Conservation (phyloP, 53 echinoderm and acorn worm species). For the Stichopus horrens region DNA sequence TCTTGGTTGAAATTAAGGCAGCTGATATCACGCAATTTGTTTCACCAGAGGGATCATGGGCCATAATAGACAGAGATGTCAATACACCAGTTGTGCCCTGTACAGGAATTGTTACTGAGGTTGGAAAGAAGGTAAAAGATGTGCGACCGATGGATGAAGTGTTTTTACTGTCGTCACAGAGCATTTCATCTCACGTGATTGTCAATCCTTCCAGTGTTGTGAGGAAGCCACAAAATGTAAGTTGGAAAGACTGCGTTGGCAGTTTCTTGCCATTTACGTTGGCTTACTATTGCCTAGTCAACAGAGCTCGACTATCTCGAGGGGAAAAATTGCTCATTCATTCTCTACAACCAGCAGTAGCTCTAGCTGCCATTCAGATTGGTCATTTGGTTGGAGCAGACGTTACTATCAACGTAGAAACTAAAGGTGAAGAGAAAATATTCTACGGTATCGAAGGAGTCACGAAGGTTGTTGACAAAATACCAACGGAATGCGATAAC, state of each 20-base stretch:
- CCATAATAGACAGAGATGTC: neutral
- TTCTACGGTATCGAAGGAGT: slow-evolving; percentile 44
- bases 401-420: slow-evolving; percentile 57
- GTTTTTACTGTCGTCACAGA: slow-evolving; percentile 63
- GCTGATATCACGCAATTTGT: neutral
- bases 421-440: neutral
- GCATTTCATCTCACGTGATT: slow-evolving; percentile 70
- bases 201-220: slow-evolving; percentile 58
- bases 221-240: slow-evolving; percentile 64
- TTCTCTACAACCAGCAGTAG: slow-evolving; percentile 62
- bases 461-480: slow-evolving; percentile 48
- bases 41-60: neutral
- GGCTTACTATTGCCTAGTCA: slow-evolving; percentile 73
- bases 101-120: slow-evolving; percentile 63
- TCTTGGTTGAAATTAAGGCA: slow-evolving; percentile 35
- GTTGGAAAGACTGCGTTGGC: slow-evolving; percentile 58
- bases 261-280: slow-evolving; percentile 69
- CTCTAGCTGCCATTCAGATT: slow-evolving; percentile 77
- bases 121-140: slow-evolving; percentile 64
- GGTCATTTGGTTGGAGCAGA: slow-evolving; percentile 64
- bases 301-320: slow-evolving; percentile 63
- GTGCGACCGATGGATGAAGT: slow-evolving; percentile 73
- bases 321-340: slow-evolving; percentile 75
- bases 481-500: slow-evolving; percentile 54
- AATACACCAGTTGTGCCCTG: slow-evolving; percentile 32